Evolutionary conservation across 2,888 invertebrate genomes (phyloP), one percentile per base, ranked within the genome.

Genomic region (Cryptocephalus primarius): DNA sequence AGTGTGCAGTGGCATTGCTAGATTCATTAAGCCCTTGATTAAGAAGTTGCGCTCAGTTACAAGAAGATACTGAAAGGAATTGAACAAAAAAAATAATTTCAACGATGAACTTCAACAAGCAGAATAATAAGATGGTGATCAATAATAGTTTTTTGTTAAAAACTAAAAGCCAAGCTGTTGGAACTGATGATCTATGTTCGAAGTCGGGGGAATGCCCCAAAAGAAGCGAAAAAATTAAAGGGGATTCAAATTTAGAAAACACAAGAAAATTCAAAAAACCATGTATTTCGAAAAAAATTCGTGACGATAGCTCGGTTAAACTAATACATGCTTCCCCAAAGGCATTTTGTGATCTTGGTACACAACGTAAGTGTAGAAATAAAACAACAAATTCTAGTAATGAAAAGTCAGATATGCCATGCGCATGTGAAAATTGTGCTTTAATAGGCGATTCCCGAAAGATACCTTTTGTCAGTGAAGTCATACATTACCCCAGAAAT

Each of bases 381-480:
- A 55, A 58, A 39, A 45, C 56, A 8, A 53, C 51, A 33, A 42
- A 46, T 1, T 46, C 53, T n/a, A 48, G 52, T 1, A 47, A 52
- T 11, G 51, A 51, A 1, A 64, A 65, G 46, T 49, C 56, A 9
- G 58, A 63, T 8, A 54, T 55, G 8, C 68, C 67, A 2, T 70
- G 70, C 49, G 45, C 61, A 11, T 70, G 70, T 47, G 63, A 66
- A 50, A 67, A 69, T 48, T 70, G 70, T 48, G 68, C 67, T 1
- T 62, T 68, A 48, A 58, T 69, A 1, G 67, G 67, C 4, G 69
- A 70, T 49, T 66, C 68, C 1, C 68, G 68, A 42, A 69, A 69
- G 46, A 56, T 60, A 13, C 69, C 69, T 0, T 60, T 67, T 33
- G 57, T 64, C 8, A 52, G 56, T 4, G 60, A 59, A 47, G 45